Conservation (phyloP, 2,113 vertebrate genomes). For the Nematolebias whitei region DNA sequence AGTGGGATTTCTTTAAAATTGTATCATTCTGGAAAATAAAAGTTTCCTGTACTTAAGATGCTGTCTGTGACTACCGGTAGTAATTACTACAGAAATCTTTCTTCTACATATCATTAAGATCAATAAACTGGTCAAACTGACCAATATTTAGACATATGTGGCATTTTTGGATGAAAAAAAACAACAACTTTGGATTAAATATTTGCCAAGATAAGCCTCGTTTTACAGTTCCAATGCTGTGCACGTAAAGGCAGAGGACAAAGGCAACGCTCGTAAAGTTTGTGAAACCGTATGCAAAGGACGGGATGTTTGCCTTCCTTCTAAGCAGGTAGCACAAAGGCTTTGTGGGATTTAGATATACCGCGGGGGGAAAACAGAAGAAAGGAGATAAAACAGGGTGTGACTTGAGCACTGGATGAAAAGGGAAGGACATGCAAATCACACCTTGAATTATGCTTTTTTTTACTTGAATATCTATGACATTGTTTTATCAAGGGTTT, state of each 20-base stretch:
- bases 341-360: constrained; percentile 39
- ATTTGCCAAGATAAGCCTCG: constrained; percentile 22
- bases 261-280: constrained; percentile 26
- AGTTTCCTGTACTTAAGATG: no score
- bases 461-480: background rate
- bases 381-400: constrained; percentile 18
- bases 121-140: background rate
- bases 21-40: no score
- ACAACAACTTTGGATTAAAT: background rate
- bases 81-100: no score
- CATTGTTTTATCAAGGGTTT: background rate
- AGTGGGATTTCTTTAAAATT: no score
- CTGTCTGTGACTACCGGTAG: no score
- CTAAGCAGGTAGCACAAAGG: constrained; percentile 33
- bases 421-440: constrained; percentile 14
- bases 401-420: constrained; percentile 23
- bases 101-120: no score
- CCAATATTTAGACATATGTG: background rate
- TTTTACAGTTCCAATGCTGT: constrained; percentile 18
- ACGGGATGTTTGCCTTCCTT: constrained; percentile 43
- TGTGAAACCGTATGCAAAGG: constrained; percentile 39
- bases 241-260: constrained; percentile 24
- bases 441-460: background rate
- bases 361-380: background rate
- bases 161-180: background rate